Base-by-base conservation (phyloP, 2,113 vertebrate species). In the Melospiza melodia region DNA sequence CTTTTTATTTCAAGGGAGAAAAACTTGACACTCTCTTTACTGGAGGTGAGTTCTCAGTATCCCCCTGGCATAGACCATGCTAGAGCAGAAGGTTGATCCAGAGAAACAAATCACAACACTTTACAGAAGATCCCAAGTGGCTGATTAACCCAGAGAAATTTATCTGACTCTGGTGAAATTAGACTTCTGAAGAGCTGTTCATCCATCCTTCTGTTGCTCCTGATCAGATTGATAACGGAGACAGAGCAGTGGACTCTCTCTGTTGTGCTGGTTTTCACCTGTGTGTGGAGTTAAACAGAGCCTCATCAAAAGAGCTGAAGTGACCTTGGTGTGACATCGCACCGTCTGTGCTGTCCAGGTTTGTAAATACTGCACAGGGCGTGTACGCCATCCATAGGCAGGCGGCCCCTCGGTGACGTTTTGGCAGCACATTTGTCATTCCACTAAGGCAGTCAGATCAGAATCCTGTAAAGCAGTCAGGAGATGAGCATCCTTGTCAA, bases 301-400 rank as follows among this genome's bases (percentile, higher is more conserved):
- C 37, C 25, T 85, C 46, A 31, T 66, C 35, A 43, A 7, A 7
- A 33, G 44, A 91, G 74, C 49, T 55, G 28, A 71, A 18, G 35
- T 81, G 79, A 88, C 90, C 83, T 93, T 94, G 75, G 57, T 0
- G 0, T 55, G 65, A 63, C 55, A 55, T 77, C 54, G n/a, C 27
- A 17, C 59, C 0, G 6, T 43, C 37, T 46, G 46, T 2, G 0
- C 63, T 58, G 75, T 61, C 82, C 51, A 33, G 59, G 28, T 58
- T 77, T 66, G 46, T 69, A 62, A 90, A 48, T 11, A 24, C 48
- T 33, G 37, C n/a, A 24, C 3, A 25, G 67, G 66, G 41, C 0
- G 0, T 0, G 6, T 2, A 2, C 75, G 74, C 49, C 0, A 0
- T 44, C 74, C 4, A 0, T 15, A 72, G 43, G 27, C 33, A 66